Evolutionary conservation across 2,113 vertebrate species (phyloP), one percentile per base, ranked within the genome.

Genomic region (Charina bottae): DNA sequence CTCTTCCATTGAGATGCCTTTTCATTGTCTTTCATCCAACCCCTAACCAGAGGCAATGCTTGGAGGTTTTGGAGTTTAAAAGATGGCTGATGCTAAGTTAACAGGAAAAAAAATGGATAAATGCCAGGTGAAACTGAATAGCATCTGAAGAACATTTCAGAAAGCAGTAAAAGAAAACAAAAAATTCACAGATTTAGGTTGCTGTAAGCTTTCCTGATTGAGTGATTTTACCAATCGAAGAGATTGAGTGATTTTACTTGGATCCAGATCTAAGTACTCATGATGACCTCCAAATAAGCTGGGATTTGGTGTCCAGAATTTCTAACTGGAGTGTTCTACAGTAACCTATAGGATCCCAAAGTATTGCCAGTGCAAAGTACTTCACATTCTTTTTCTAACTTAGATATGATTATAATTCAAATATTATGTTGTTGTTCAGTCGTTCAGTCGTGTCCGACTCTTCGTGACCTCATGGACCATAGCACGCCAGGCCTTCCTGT

Each of bases 51-150:
- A 93, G 78, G 28, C 93, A 93, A 88, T 83, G 55, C 12, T 90
- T 89, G 87, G 42, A 62, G 90, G 92, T 94, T 96, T 86, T 62
- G 91, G 85, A 93, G 91, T 72, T n/a, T 92, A 94, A 93, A 90
- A 95, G 26, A 1, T 85, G 93, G 28, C 15, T 94, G 53, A 87
- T 92, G 88, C 33, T 17, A 28, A 93, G n/a, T 88, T 92, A 95
- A 88, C 7, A 93, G 15, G 60, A 64, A 95, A 93, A 62, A 2
- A 0, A 93, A 23, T 12, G 55, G 60, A 24, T 58, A 84, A 90
- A 85, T 89, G 68, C 90, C 56, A 89, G 90, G 94, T 60, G n/a
- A 26, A 85, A 94, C 90, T 90, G 92, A 86, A 42, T 10, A 92
- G 72, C 21, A 68, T 91, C 93, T 93, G 11, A 93, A 83, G 87